A percentile compares a stretch with the other conserved stretches of the same genome.
Evolutionary conservation across 2,113 vertebrate genomes (phyloP).

Genomic region (Tachysurus vachellii): DNA sequence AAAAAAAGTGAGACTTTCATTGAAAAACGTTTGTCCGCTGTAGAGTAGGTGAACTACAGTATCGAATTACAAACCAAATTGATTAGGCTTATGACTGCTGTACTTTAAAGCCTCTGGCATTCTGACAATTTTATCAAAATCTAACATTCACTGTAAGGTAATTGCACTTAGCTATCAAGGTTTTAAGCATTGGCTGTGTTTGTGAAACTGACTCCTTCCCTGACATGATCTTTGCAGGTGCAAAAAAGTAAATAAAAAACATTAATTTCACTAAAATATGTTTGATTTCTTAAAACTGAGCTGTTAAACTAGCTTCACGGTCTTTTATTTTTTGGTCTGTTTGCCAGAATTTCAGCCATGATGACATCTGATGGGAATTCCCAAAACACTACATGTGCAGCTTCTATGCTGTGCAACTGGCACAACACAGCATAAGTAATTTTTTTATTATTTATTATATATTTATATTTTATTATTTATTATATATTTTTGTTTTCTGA

Average conservation of each 20-base stretch:
- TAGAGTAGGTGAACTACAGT: background rate
- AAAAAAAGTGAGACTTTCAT: background rate
- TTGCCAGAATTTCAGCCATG: background rate
- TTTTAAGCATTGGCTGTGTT: background rate
- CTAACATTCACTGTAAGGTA: background rate
- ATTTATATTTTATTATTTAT: too few relatives aligned
- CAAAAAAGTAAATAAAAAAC: background rate
- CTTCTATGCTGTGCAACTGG: background rate
- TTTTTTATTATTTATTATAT: too few relatives aligned
- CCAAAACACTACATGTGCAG: background rate
- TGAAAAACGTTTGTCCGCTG: background rate
- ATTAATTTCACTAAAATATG: background rate
- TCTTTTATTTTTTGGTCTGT: background rate
- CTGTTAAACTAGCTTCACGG: background rate
- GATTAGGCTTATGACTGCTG: background rate
- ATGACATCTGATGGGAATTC: background rate
- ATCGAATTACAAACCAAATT: background rate
- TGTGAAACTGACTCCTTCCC: background rate
- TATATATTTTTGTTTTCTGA: too few relatives aligned
- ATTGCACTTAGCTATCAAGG: background rate
- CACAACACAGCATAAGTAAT: background rate
- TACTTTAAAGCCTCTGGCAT: background rate
- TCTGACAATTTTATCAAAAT: background rate
- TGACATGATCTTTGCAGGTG: background rate
- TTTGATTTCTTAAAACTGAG: background rate